A percentile compares a stretch with the other conserved stretches of the same genome.
These are phyloP conservation scores for Lysiphlebus fabarum DNA, from an alignment of 1,140 invertebrate genomes.

Conservation along the genomic window DNA sequence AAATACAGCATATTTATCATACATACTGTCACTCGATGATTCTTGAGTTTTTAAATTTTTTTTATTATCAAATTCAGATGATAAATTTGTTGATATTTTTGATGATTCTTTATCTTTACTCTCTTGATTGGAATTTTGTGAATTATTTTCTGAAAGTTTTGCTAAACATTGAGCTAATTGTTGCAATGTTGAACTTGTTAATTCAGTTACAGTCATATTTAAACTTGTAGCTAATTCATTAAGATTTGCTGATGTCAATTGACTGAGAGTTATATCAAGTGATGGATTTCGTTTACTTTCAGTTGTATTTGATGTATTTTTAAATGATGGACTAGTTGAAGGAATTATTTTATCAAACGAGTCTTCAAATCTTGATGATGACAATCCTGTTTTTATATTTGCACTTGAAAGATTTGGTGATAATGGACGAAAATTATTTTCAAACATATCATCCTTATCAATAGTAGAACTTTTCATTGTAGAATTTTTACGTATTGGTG, in stretches of 20 bases:
- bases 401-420: slow-evolving; percentile 38
- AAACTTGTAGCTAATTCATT: slow-evolving; percentile 73
- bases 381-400: slow-evolving; percentile 23
- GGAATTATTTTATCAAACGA: slow-evolving; percentile 46
- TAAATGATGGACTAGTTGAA: slow-evolving; percentile 38
- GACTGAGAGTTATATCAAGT: slow-evolving; percentile 74
- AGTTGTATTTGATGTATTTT: slow-evolving; percentile 29
- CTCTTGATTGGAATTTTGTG: background rate
- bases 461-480: slow-evolving; percentile 35
- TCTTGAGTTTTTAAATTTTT: slow-evolving; percentile 37
- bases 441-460: slow-evolving; percentile 35
- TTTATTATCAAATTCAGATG: slow-evolving; percentile 62
- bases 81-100: slow-evolving; percentile 21
- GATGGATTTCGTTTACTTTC: slow-evolving; percentile 40
- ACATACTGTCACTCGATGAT: slow-evolving; percentile 40
- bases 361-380: slow-evolving; percentile 46
- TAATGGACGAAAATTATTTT: slow-evolving; percentile 48
- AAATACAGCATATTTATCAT: slow-evolving; percentile 81
- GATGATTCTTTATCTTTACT: background rate
- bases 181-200: slow-evolving; percentile 81
- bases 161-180: slow-evolving; percentile 77
- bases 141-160: slow-evolving; percentile 39
- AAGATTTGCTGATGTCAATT: slow-evolving; percentile 76
- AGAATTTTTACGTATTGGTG: slow-evolving; percentile 37
- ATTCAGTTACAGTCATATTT: slow-evolving; percentile 68